Evolutionary conservation across 2,888 invertebrate species (phyloP).

Genomic region (Ommatoiulus sabulosus): DNA sequence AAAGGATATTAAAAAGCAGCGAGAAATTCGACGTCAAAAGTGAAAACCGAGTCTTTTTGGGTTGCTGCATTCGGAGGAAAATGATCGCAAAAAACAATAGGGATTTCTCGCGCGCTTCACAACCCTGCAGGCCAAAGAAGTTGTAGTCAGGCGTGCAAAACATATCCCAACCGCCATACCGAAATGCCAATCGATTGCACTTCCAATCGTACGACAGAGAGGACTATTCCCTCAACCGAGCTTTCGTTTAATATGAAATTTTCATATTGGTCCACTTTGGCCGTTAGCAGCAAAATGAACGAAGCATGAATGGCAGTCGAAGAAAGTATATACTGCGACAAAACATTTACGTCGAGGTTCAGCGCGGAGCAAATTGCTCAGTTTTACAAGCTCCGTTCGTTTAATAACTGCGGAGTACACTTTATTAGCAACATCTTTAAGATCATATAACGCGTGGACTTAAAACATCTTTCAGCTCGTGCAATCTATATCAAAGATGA

Average conservation of each 20-base stretch:
- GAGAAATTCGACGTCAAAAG: slow-evolving; percentile 20
- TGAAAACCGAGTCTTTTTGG: neutral
- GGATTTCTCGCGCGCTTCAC: neutral
- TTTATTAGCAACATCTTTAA: no score
- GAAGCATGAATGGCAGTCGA: neutral
- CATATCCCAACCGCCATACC: neutral
- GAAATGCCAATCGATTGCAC: slow-evolving; percentile 2
- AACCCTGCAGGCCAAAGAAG: neutral
- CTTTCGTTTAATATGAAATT: neutral
- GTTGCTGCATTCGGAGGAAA: neutral
- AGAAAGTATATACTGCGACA: no score
- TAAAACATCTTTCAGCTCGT: no score
- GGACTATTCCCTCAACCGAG: neutral
- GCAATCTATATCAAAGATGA: no score
- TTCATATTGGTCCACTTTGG: slow-evolving; percentile 10
- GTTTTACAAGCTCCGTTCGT: no score
- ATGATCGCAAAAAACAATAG: neutral
- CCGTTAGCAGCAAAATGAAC: neutral
- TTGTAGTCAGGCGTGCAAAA: neutral
- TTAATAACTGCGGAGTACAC: no score
- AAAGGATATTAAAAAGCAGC: slow-evolving; percentile 31
- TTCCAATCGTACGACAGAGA: neutral
- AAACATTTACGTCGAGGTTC: no score
- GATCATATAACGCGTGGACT: no score
- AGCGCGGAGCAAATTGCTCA: no score